Percentiles rank a stretch among this genome's conserved stretches.
phyloP scores from a whole-genome alignment of 2,797 vertebrate species.

The Mallotus villosus region DNA sequence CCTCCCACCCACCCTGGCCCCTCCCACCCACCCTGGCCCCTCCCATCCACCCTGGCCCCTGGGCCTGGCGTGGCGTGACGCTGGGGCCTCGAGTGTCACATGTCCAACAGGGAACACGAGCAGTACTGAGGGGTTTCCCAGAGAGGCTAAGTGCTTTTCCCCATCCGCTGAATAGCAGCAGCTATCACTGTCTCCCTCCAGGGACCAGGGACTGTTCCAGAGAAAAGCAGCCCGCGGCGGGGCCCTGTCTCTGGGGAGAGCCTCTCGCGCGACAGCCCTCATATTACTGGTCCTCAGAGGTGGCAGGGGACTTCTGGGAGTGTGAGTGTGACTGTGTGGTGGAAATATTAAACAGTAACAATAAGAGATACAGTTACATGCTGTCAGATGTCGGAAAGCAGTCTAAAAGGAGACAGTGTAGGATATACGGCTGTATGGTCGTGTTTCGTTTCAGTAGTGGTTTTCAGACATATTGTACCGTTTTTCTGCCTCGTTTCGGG shows the following conservation, averaged over 20 bases:
- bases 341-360: not conserved
- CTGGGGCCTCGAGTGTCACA: slow-evolving; percentile 22
- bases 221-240: slow-evolving; percentile 28
- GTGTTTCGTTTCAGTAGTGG: too few species aligned
- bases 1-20: slow-evolving; percentile 15
- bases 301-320: not conserved
- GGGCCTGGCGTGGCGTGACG: slow-evolving; percentile 21
- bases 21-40: slow-evolving; percentile 21
- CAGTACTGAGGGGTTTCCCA: not conserved
- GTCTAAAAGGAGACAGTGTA: too few species aligned
- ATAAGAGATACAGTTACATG: too few species aligned
- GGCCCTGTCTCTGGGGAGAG: slow-evolving; percentile 19
- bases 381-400: too few species aligned
- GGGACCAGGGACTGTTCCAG: slow-evolving; percentile 24
- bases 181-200: slow-evolving; percentile 31
- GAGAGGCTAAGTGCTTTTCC: slow-evolving; percentile 52
- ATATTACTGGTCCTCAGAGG: slow-evolving; percentile 6
- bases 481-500: too few species aligned
- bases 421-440: too few species aligned
- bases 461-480: too few species aligned
- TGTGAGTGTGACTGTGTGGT: not conserved
- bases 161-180: slow-evolving; percentile 37
- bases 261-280: slow-evolving; percentile 24
- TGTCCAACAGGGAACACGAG: not conserved
- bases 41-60: slow-evolving; percentile 33